Evolutionary conservation across 2,797 vertebrate genomes (phyloP), one percentile per base, ranked within the genome.

Genomic region (Acestrorhynchus altus): DNA sequence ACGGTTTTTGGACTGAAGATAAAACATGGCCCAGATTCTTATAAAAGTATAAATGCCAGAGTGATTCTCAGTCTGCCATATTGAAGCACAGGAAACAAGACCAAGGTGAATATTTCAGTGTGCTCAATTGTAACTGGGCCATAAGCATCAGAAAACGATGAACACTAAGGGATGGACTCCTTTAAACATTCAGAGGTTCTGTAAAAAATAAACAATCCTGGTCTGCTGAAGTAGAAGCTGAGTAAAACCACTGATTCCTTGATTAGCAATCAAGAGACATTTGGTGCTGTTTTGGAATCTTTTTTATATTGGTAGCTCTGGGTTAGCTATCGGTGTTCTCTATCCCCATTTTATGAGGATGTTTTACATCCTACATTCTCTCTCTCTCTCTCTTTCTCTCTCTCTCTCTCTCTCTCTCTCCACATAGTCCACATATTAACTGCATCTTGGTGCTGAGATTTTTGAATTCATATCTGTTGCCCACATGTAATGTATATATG

Each of bases 1-100:
- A 91, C 90, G 59, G 49, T 73, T 69, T 92, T 85, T 86, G 67
- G 10, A 82, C n/a, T 42, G 35, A 20, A 24, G 44, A 70, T 54
- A 18, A 59, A 56, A 74, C 40, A 60, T 40, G 39, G 60, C 40
- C 42, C 46, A 13, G 16, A 20, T 51, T 69, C 20, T 15, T 7
- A 4, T 59, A 31, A 54, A 75, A 31, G 35, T 63, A 64, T 66
- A 40, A 6, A 54, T 61, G 74, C 63, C 67, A 69, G 70, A 24
- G 44, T 35, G 64, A 35, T 28, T 7, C 42, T 11, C 44, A 26
- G 4, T 49, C 16, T 63, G 24, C 44, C 46, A 28, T 31, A 8
- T 16, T 51, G 49, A 68, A 68, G 28, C 72, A 35, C 63, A 35
- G 22, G 22, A 59, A 71, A 71, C 26, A 18, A 4, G 26, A 10